phyloP scores from a whole-genome alignment of 2,797 vertebrate species.

The Anguilla pacifica region DNA sequence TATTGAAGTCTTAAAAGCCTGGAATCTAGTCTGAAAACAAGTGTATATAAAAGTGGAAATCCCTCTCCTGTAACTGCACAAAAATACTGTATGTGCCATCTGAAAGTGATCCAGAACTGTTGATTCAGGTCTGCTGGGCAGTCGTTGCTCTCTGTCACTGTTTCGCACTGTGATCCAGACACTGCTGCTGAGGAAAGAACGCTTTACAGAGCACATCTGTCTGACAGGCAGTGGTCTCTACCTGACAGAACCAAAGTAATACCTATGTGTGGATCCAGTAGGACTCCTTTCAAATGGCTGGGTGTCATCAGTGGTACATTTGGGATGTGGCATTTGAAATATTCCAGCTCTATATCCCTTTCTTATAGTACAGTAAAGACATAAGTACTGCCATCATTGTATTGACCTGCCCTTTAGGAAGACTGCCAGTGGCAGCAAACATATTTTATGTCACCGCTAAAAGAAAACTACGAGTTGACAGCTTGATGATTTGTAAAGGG shows the following conservation, averaged over 20 bases:
- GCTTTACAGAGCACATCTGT: slow-evolving; percentile 39
- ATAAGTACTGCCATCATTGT: not conserved
- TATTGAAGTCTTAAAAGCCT: not conserved
- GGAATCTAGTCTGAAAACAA: not conserved
- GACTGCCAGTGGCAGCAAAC: not conserved
- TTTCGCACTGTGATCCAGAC: slow-evolving; percentile 29
- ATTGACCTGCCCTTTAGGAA: not conserved
- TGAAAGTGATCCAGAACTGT: not conserved
- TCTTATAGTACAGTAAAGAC: not conserved
- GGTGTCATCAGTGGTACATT: not conserved
- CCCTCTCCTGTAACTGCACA: not conserved
- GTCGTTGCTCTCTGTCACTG: not conserved
- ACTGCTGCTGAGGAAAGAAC: slow-evolving; percentile 29
- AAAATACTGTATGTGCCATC: not conserved
- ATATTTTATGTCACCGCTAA: not conserved
- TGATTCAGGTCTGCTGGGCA: not conserved
- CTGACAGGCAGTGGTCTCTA: slow-evolving; percentile 10
- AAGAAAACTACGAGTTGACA: not conserved
- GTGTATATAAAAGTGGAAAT: not conserved
- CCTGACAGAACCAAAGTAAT: slow-evolving; percentile 35
- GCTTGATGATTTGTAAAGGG: slow-evolving; percentile 19
- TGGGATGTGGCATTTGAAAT: not conserved
- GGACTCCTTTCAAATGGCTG: slow-evolving; percentile 35
- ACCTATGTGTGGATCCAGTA: slow-evolving; percentile 40
- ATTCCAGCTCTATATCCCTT: not conserved